phyloP scores from a whole-genome alignment of 2,113 vertebrate genomes.

The Aegotheles bennettii region DNA sequence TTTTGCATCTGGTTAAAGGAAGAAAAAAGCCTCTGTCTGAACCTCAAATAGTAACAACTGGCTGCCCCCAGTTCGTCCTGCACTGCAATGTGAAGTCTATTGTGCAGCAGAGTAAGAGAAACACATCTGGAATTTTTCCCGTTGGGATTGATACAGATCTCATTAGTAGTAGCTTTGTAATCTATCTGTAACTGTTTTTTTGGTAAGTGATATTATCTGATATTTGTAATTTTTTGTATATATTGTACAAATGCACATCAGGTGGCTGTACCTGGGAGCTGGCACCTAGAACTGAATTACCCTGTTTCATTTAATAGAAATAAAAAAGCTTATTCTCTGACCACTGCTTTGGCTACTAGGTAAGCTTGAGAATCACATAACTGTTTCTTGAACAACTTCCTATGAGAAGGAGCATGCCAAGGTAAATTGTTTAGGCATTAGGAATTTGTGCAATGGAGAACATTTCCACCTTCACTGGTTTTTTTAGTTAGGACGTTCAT shows the following conservation, averaged over 20 bases:
- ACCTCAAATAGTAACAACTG: background rate
- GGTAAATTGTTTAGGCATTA: background rate
- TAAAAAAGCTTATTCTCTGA: background rate
- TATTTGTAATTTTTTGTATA: background rate
- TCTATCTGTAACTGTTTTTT: background rate
- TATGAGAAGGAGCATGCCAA: background rate
- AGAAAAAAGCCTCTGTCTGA: constrained; percentile 2
- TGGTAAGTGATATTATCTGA: background rate
- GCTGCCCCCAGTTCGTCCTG: background rate
- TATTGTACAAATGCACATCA: background rate
- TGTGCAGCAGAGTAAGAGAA: constrained; percentile 13
- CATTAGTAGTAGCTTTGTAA: constrained; percentile 24
- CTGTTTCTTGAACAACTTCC: background rate
- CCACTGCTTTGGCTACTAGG: background rate
- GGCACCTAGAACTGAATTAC: background rate
- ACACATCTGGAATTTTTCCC: constrained; percentile 27
- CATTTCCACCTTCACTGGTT: background rate
- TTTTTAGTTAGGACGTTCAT: background rate
- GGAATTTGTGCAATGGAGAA: background rate
- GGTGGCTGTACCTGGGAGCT: background rate
- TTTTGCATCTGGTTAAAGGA: constrained; percentile 18
- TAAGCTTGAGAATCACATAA: background rate
- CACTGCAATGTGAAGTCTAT: background rate
- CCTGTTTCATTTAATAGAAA: background rate
- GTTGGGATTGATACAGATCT: background rate